phyloP scores from a whole-genome alignment of 2,888 invertebrate genomes.

The Netelia fuscicornis region DNA sequence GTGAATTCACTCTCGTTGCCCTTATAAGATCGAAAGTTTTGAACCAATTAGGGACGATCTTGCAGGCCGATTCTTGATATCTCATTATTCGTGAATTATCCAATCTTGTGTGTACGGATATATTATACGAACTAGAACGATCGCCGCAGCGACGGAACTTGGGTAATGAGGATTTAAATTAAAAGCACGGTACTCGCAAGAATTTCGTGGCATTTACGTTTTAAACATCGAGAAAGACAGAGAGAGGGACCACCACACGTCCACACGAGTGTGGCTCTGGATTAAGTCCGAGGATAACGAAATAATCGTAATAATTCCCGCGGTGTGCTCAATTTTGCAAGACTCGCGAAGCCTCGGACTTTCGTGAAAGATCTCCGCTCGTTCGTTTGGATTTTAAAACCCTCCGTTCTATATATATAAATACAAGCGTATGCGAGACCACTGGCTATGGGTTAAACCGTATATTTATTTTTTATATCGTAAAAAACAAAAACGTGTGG shows the following conservation, averaged over 20 bases:
- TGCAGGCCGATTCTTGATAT: constrained; percentile 40
- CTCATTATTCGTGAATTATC: constrained; percentile 62
- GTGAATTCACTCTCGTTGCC: constrained; percentile 63
- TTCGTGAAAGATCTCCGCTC: constrained; percentile 61
- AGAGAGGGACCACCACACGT: constrained; percentile 7
- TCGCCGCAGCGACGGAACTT: neutral
- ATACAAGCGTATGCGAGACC: neutral
- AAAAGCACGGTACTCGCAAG: neutral
- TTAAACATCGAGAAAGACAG: constrained; percentile 3
- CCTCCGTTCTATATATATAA: neutral
- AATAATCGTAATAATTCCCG: constrained; percentile 65
- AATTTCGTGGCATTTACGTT: constrained; percentile 12
- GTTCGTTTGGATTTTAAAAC: constrained; percentile 55
- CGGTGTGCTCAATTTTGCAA: constrained; percentile 60
- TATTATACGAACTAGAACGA: constrained; percentile 18
- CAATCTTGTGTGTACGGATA: constrained; percentile 5
- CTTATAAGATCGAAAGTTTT: constrained; percentile 57
- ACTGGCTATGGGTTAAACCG: constrained; percentile 25
- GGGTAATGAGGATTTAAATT: constrained; percentile 13
- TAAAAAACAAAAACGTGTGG: constrained; percentile 16
- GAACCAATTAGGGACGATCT: constrained; percentile 58
- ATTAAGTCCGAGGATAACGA: constrained; percentile 60
- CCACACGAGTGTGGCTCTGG: constrained; percentile 30
- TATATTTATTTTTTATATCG: constrained; percentile 23
- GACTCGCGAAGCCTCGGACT: constrained; percentile 43